Evolutionary conservation across 2,888 invertebrate genomes (phyloP).

Genomic region (Junonia oenone): DNA sequence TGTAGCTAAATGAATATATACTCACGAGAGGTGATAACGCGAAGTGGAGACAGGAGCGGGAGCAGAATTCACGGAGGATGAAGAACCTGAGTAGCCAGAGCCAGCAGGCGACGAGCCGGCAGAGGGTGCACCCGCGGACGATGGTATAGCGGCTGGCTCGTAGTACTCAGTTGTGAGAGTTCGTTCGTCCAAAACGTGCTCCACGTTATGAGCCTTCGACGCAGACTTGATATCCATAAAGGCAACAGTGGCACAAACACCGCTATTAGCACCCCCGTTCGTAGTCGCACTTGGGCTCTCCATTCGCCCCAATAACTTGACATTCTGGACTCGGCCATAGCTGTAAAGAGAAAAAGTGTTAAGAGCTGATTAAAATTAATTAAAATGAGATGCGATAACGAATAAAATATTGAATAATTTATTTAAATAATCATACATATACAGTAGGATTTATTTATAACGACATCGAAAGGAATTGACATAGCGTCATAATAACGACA

Average conservation of each 20-base stretch:
- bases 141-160: constrained; percentile 88
- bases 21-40: constrained; percentile 73
- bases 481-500: too few species aligned
- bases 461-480: too few species aligned
- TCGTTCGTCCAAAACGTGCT: constrained; percentile 92
- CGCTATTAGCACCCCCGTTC: constrained; percentile 77
- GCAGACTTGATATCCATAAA: constrained; percentile 98
- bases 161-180: constrained; percentile 94
- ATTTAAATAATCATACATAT: too few species aligned
- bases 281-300: constrained; percentile 76
- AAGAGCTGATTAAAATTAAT: constrained; percentile 9
- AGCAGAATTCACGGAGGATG: constrained; percentile 79
- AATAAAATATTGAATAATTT: not conserved
- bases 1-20: constrained; percentile 39
- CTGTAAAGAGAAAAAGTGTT: constrained; percentile 73
- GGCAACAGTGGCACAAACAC: constrained; percentile 92
- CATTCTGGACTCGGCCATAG: constrained; percentile 98
- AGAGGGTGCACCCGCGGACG: constrained; percentile 77
- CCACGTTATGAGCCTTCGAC: constrained; percentile 94
- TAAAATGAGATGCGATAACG: not conserved
- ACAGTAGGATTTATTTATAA: too few species aligned
- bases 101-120: constrained; percentile 76
- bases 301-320: constrained; percentile 90
- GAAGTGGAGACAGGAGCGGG: constrained; percentile 58
- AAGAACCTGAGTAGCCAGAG: constrained; percentile 82